Conservation (phyloP, 2,113 vertebrate genomes). For the Turnix velox region DNA sequence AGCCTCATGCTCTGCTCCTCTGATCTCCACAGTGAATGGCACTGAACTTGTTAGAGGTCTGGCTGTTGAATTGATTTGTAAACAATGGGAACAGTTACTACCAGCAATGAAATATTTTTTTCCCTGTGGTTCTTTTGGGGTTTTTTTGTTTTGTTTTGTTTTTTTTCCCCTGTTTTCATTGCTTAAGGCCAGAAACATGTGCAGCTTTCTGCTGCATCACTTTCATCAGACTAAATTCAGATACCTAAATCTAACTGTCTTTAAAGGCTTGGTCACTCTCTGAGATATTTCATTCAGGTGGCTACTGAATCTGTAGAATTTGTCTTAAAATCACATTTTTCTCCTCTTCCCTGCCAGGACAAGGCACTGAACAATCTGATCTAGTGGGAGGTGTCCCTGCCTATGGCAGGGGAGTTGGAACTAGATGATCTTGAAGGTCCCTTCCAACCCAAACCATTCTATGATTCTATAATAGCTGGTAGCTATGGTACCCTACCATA, state of each 20-base stretch:
- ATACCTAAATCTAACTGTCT: background rate
- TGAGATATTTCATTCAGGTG: background rate
- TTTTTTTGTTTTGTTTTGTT: background rate
- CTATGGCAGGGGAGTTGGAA: too few species aligned
- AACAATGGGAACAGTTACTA: background rate
- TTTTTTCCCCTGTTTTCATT: background rate
- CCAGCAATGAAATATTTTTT: background rate
- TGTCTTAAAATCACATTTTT: background rate
- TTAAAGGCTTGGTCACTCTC: background rate
- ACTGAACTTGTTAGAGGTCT: background rate
- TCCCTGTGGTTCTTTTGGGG: background rate
- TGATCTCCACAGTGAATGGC: background rate
- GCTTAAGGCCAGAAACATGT: background rate
- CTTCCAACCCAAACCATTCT: too few species aligned
- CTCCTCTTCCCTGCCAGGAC: background rate
- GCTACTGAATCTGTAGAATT: background rate
- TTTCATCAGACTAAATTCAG: background rate
- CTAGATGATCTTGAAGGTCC: too few species aligned
- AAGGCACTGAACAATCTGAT: too few species aligned
- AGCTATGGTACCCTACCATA: accelerated
- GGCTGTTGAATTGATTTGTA: background rate
- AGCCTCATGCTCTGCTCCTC: background rate
- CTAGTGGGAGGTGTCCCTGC: too few species aligned
- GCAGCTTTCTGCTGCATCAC: background rate
- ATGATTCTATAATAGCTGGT: too few species aligned